Conservation (phyloP, 1,140 invertebrate species). For the Ooceraea biroi region DNA sequence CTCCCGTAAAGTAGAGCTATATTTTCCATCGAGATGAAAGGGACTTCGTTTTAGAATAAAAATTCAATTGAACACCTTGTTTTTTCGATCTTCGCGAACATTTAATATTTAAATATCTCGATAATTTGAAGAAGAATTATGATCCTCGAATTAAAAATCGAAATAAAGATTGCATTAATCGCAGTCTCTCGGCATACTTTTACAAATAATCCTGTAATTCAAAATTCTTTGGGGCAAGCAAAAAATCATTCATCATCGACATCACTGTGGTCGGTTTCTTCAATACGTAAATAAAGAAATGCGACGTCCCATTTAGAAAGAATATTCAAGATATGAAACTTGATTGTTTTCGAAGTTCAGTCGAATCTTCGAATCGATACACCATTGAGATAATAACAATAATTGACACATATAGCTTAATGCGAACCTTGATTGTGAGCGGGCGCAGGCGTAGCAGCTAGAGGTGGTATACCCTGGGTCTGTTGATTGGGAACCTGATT, state of each 20-base stretch:
- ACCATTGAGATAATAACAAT: constrained; percentile 22
- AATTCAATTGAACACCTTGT: neutral
- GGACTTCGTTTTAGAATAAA: neutral
- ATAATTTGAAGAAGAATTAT: neutral
- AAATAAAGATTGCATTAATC: neutral
- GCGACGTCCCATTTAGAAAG: neutral
- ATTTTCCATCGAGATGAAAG: neutral
- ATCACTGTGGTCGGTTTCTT: neutral
- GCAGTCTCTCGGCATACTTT: neutral
- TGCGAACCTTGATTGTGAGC: constrained; percentile 85
- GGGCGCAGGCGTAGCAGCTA: constrained; percentile 85
- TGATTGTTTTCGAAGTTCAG: neutral
- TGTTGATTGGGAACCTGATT: constrained; percentile 81
- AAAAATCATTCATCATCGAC: constrained; percentile 10
- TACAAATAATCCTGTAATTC: neutral
- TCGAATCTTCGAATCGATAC: constrained; percentile 1
- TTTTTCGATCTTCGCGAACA: neutral
- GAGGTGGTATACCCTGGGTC: constrained; percentile 83
- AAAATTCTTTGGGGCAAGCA: neutral
- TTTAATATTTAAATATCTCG: neutral
- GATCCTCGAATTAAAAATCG: neutral
- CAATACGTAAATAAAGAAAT: neutral
- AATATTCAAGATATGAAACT: neutral
- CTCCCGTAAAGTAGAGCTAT: neutral
- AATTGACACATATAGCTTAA: constrained; percentile 40